Conservation (phyloP, 2,113 vertebrate species). For the Nesoenas mayeri region DNA sequence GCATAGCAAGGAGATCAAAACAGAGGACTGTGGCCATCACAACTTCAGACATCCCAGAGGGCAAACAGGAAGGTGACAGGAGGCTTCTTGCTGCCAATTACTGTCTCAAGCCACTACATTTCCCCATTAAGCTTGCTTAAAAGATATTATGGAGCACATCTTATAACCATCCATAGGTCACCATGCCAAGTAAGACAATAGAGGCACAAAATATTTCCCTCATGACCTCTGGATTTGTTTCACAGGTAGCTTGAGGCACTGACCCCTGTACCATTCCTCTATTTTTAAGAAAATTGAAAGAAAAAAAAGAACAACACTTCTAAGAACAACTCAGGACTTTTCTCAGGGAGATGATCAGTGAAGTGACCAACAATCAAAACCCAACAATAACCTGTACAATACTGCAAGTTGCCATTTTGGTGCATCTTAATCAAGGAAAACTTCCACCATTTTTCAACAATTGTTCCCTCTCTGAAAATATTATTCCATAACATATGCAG, state of each 20-base stretch:
- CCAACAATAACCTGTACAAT: background rate
- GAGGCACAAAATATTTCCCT: background rate
- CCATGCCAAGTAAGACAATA: fast-evolving
- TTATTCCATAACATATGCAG: background rate
- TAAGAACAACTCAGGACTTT: background rate
- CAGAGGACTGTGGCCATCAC: background rate
- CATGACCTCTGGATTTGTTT: background rate
- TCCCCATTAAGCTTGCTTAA: background rate
- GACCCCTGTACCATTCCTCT: background rate
- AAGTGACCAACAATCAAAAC: background rate
- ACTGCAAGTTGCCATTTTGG: background rate
- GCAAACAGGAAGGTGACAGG: background rate
- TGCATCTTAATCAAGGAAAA: background rate
- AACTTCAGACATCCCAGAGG: background rate
- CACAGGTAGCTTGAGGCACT: background rate
- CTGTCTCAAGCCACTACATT: fast-evolving
- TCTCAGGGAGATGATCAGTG: background rate
- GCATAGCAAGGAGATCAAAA: background rate
- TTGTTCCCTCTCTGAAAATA: background rate
- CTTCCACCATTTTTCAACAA: background rate
- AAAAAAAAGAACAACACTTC: background rate
- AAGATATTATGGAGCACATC: background rate
- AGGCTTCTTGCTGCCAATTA: background rate
- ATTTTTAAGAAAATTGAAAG: background rate
- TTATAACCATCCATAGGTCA: background rate